These are phyloP conservation scores for Conus betulinus DNA, from an alignment of 1,140 invertebrate genomes.

Conservation along the genomic window DNA sequence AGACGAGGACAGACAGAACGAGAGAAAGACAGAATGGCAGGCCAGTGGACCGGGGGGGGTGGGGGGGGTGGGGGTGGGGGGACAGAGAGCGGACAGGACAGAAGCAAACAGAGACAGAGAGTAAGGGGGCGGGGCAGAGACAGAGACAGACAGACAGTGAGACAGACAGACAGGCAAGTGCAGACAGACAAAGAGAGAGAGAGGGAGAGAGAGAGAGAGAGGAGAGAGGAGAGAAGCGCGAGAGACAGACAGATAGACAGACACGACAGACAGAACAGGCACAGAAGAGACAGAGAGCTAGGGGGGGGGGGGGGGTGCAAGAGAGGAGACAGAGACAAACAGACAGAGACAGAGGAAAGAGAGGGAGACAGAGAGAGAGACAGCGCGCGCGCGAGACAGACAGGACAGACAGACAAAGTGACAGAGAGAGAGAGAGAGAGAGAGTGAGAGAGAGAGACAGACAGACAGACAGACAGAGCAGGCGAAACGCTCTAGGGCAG, in stretches of 20 bases:
- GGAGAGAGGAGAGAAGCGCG: not conserved
- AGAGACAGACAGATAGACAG: conserved; percentile 3
- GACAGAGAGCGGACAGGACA: too few species aligned
- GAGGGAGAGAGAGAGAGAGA: conserved; percentile 6
- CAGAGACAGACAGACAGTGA: conserved; percentile 5
- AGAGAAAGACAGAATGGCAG: too few species aligned
- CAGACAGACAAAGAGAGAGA: conserved; percentile 14
- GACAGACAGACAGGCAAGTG: not conserved
- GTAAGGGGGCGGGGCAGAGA: not conserved
- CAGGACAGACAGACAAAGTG: too few species aligned
- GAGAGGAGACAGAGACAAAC: not conserved
- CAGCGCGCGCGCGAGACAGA: too few species aligned
- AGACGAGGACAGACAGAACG: not conserved
- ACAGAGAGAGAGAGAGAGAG: too few species aligned
- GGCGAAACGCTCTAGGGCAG: not conserved
- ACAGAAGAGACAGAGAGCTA: not conserved
- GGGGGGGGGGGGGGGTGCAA: not conserved
- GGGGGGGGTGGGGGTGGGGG: too few species aligned
- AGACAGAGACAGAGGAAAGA: not conserved
- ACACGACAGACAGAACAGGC: not conserved
- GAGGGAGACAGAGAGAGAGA: too few species aligned
- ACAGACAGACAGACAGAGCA: not conserved
- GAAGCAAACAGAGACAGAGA: not conserved
- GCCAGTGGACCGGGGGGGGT: too few species aligned
- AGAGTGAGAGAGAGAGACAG: not conserved